Evolutionary conservation across 1,140 invertebrate genomes (phyloP), one percentile per base, ranked within the genome.

Genomic region (Drosophila kohkoa): DNA sequence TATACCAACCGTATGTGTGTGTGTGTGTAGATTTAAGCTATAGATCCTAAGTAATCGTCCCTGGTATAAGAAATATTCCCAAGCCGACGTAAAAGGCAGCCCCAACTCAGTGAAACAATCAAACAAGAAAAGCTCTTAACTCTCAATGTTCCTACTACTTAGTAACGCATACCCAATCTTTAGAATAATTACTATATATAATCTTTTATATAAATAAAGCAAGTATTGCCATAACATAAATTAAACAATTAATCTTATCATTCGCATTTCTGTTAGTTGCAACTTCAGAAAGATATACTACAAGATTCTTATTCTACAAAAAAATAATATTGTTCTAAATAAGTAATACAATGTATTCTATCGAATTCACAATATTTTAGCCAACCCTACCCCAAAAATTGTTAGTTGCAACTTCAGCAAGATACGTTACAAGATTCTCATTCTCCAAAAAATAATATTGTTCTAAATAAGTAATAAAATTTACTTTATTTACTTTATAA

Each of bases 81-180:
- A 43, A 28, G 71, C 62, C 67, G 82, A 87, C 82, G 75, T 73
- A 82, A 87, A 87, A 87, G 66, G 30, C 58, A 45, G 8, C 55
- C 62, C 32, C n/a, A 72, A 55, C 83, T 88, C 83, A 88, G 83
- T 87, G 83, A 88, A 81, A 68, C 48, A 38, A 3, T 49, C 7
- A 65, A 3, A 43, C 7, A 65, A 66, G 25, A 30, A 48, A 51
- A 73, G 35, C 57, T 38, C 59, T 10, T 1, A 35, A 45, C 13
- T 55, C 11, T 62, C 15, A 20, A 66, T 35, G 54, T 52, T 73
- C 25, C 41, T 66, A 45, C 41, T 65, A 60, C 25, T 46, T 28
- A 28, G 52, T 72, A 60, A 59, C 16, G 32, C 4, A 11, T 54
- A 20, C 3, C 10, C 32, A 11, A 35, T 15, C 51, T 5, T 6